These are phyloP conservation scores for Anastrepha obliqua DNA, from an alignment of 1,140 invertebrate genomes.

Conservation along the genomic window DNA sequence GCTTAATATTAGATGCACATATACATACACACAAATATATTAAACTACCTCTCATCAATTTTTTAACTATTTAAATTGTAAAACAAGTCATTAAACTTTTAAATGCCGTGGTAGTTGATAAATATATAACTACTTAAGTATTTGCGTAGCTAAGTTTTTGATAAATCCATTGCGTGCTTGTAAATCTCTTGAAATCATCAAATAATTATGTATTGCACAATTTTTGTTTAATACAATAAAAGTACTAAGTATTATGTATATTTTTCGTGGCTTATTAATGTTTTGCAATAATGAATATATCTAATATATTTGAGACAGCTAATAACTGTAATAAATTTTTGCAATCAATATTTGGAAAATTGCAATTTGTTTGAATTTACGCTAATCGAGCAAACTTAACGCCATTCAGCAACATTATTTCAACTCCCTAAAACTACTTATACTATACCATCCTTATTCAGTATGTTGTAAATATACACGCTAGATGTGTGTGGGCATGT, in stretches of 20 bases:
- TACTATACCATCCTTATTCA: background rate
- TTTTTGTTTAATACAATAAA: background rate
- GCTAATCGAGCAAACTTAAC: conserved; percentile 44
- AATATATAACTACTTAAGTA: background rate
- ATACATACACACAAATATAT: background rate
- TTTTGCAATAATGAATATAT: background rate
- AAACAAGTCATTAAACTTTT: too few species aligned
- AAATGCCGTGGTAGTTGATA: too few species aligned
- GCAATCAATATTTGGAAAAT: background rate
- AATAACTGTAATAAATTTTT: conserved; percentile 8
- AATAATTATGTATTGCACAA: background rate
- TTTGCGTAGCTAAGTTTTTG: background rate
- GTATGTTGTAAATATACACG: background rate
- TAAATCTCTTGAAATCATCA: background rate
- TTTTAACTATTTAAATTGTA: too few species aligned
- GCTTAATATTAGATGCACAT: background rate
- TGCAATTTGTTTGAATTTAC: background rate
- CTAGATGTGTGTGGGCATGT: background rate
- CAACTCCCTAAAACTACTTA: conserved; percentile 15
- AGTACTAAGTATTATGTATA: background rate
- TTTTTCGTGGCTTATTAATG: background rate
- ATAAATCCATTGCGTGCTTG: background rate
- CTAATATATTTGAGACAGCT: conserved; percentile 2
- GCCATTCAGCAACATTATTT: conserved; percentile 43
- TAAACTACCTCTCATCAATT: too few species aligned